Percentiles rank a stretch among this genome's conserved stretches.
phyloP scores from a whole-genome alignment of 2,888 invertebrate species.

The Metellina segmentata region DNA sequence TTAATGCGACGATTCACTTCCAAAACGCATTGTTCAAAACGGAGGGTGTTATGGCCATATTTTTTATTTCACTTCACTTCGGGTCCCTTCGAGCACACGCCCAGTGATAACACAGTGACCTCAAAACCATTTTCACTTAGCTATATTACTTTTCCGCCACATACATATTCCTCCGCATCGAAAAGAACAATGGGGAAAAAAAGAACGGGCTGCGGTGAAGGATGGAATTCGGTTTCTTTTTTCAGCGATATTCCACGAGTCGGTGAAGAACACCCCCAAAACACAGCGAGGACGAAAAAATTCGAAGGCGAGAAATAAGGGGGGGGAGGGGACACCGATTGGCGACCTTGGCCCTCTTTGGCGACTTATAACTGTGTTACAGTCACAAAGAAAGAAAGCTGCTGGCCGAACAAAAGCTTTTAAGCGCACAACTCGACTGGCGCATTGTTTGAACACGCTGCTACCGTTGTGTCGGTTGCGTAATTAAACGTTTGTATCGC shows the following conservation, averaged over 20 bases:
- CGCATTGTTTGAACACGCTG: background rate
- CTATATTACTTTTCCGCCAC: conserved; percentile 22
- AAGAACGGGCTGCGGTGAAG: background rate
- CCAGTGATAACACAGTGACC: conserved; percentile 51
- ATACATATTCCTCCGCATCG: background rate
- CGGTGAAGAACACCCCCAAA: background rate
- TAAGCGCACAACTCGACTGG: background rate
- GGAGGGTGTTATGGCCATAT: background rate
- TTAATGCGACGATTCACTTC: background rate
- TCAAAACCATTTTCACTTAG: conserved; percentile 57
- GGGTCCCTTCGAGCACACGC: conserved; percentile 1
- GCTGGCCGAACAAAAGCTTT: background rate
- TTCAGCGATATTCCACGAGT: background rate
- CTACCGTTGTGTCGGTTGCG: background rate
- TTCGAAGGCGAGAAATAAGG: background rate
- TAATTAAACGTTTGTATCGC: background rate
- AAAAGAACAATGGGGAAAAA: background rate
- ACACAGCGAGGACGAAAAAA: background rate
- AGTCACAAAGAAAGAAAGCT: conserved; percentile 8
- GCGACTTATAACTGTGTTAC: background rate
- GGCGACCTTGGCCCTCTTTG: conserved; percentile 47
- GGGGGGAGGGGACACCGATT: conserved; percentile 3
- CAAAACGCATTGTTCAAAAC: background rate
- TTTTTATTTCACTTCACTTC: background rate
- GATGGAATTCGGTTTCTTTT: background rate